Base-by-base conservation (phyloP, 2,797 vertebrate species). In the Agapornis canus region DNA sequence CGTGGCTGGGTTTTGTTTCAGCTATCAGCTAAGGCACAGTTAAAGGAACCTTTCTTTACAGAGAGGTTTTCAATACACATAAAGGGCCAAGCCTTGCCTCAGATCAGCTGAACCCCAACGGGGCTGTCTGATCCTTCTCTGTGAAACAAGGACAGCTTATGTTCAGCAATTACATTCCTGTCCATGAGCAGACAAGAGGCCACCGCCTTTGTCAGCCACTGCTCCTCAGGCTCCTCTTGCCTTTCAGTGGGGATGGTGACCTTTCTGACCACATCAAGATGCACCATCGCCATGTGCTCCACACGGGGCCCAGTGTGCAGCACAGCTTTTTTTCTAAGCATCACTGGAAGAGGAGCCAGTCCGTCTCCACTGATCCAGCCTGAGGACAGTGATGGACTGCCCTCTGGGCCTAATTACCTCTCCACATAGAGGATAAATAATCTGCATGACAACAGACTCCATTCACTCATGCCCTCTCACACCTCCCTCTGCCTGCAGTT, bases 121-220 rank as follows among this genome's bases (percentile, higher is more conserved):
- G 82, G 76, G 79, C 92, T 95, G 87, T 94, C 92, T 92, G 92
- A 84, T 91, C 90, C 91, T 94, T 94, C 94, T 82, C 89, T 13
- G 51, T 84, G 91, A 92, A 96, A 96, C 94, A 95, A 96, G 91
- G 92, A 83, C 92, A 90, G 92, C 95, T 94, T 95, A 97, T 96
- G 94, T 96, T 95, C 89, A 88, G 95, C 95, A 96, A 96, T 96
- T 96, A 96, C 94, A 77, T 94, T 97, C 93, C 93, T 93, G 92
- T 93, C 92, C 39, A 0, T 82, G 60, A 1, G 7, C 86, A 93
- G 93, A 90, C 89, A 94, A 95, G 95, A 91, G 93, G 93, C 94
- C 95, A 91, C 71, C 26, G 68, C 95, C 86, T 96, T 95, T 95
- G 93, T 95, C 82, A 95, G 75, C 71, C 84, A 29, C 25, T n/a